Percentiles rank a stretch among this genome's conserved stretches.
These are phyloP conservation scores for Muricea muricata DNA, from an alignment of 92 coral and sea anemone genomes.

Conservation along the genomic window DNA sequence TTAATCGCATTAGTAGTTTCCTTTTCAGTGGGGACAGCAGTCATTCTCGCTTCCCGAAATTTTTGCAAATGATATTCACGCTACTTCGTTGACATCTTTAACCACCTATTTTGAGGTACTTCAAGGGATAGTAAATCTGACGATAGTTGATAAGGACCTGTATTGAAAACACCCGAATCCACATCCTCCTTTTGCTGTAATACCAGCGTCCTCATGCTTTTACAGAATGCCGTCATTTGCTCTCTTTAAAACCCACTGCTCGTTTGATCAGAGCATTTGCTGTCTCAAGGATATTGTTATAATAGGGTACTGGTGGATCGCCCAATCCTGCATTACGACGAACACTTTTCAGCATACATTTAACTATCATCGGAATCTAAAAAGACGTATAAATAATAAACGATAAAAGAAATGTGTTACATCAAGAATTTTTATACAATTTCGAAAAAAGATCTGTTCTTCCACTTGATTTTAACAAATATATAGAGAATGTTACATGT, in stretches of 20 bases:
- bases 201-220: neutral
- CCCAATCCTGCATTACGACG: constrained; percentile 14
- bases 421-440: too few relatives aligned
- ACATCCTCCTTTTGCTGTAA: neutral
- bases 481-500: too few relatives aligned
- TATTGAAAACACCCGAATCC: neutral
- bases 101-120: constrained; percentile 19
- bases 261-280: neutral
- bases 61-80: constrained; percentile 57
- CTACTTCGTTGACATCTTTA: constrained; percentile 34
- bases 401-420: too few relatives aligned
- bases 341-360: neutral
- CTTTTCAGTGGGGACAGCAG: neutral
- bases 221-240: neutral
- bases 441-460: too few relatives aligned
- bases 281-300: neutral
- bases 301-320: neutral
- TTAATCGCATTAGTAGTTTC: neutral
- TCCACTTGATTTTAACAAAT: too few relatives aligned
- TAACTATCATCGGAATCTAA: neutral
- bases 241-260: neutral
- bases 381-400: neutral
- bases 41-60: constrained; percentile 32
- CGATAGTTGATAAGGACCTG: neutral
- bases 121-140: neutral